Evolutionary conservation across 2,113 vertebrate genomes (phyloP), one percentile per base, ranked within the genome.

Genomic region (Struthio camelus): DNA sequence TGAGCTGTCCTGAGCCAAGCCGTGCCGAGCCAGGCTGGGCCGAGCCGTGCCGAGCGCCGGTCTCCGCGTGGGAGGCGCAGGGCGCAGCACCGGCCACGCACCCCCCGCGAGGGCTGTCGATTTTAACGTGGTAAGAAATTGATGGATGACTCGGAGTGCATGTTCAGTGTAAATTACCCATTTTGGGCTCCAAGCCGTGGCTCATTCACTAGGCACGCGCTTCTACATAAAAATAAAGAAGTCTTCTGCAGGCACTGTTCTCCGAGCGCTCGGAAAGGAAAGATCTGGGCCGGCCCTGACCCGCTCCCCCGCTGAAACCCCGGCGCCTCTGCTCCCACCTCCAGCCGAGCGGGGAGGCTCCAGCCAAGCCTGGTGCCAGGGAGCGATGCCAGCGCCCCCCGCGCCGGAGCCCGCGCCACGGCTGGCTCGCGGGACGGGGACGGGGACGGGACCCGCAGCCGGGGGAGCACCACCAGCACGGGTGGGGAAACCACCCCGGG

Each of bases 211-310:
- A 96, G 96, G 91, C 92, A 90, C 96, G 94, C 86, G 0, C 54
- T 84, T 92, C 94, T 94, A 93, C 96, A 93, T 84, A 96, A 94
- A 97, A 96, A 96, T 93, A 97, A 96, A 96, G n/a, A 90, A 85
- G 87, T 79, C 76, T 90, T 90, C 87, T 89, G 62, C 54, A 6
- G 0, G 28, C 91, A 87, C 92, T 89, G 93, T 96, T 96, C 92
- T 64, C 67, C 59, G 88, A 88, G 86, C 22, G 70, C 83, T 54
- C 89, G 69, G 71, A 85, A n/a, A 93, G 88, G 89, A 80, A 85
- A 91, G 84, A 83, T 80, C 90, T 85, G 83, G 86, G 86, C 90
- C 90, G 65, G 83, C 20, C 94, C 64, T 89, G 94, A 90, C 84
- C 93, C 75, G 51, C 66, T 95, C 89, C 90, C 65, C 38, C 64